Percentiles rank a stretch among this genome's conserved stretches.
Evolutionary conservation across 2,888 invertebrate species (phyloP).

Genomic region (Tanypteryx hageni): DNA sequence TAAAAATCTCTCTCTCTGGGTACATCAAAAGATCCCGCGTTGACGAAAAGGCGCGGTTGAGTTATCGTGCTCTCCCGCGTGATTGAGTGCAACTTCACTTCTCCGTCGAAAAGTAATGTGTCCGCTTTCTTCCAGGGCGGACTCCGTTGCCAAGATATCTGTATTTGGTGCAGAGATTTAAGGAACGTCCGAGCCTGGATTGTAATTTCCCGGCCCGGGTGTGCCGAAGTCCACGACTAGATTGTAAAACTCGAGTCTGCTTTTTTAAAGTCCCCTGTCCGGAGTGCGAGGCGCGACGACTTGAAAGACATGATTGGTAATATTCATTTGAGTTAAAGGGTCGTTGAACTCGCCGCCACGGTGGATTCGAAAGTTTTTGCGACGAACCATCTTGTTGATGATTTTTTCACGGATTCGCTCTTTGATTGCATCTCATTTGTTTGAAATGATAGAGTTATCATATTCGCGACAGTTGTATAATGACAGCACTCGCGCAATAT

Average conservation of each 20-base stretch:
- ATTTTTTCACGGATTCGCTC: too few relatives aligned
- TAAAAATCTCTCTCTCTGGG: neutral
- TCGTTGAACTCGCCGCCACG: neutral
- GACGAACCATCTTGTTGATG: neutral
- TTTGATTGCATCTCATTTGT: too few relatives aligned
- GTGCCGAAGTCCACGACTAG: neutral
- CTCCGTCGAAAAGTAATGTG: constrained; percentile 8
- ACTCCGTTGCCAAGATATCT: constrained; percentile 16
- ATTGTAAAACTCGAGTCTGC: neutral
- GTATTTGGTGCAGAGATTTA: neutral
- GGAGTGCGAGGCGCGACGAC: neutral
- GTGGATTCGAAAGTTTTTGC: constrained; percentile 7
- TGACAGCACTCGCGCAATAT: too few relatives aligned
- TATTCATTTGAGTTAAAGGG: constrained; percentile 4
- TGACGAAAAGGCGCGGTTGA: neutral
- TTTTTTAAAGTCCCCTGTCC: constrained; percentile 8
- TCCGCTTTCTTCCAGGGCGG: neutral
- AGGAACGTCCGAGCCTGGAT: neutral
- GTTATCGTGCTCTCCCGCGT: neutral
- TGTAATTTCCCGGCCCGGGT: neutral
- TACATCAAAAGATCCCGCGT: neutral
- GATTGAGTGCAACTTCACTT: constrained; percentile 25
- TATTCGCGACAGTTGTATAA: too few relatives aligned
- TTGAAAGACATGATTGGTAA: neutral
- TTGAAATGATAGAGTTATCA: too few relatives aligned